These are phyloP conservation scores for Nerophis ophidion DNA, from an alignment of 2,113 vertebrate species.

Conservation along the genomic window DNA sequence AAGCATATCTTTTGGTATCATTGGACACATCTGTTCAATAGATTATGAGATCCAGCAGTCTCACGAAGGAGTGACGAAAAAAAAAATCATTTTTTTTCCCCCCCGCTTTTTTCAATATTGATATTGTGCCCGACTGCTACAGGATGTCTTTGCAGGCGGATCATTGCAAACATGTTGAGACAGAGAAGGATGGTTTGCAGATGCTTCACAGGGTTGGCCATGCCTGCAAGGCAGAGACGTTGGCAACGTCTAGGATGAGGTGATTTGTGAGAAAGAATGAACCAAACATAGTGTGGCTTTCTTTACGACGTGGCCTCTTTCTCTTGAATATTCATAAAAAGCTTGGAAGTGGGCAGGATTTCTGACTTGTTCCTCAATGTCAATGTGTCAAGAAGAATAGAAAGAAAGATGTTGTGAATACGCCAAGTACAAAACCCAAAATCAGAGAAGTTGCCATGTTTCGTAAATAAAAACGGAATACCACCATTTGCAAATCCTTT, in stretches of 20 bases:
- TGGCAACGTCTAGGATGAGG: not conserved
- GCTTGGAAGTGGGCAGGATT: not conserved
- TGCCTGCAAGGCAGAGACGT: not conserved
- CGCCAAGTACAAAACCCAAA: too few relatives aligned
- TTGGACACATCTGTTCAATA: too few relatives aligned
- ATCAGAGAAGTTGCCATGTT: too few relatives aligned
- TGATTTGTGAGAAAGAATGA: not conserved
- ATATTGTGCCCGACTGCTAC: not conserved
- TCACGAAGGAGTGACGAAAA: too few relatives aligned
- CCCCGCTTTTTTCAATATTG: too few relatives aligned
- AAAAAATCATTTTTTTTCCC: too few relatives aligned
- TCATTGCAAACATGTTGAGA: not conserved
- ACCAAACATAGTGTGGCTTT: not conserved
- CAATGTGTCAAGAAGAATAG: not conserved
- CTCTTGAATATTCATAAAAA: not conserved
- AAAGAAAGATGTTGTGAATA: slow-evolving; percentile 17
- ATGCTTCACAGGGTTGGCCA: not conserved
- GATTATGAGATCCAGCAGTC: too few relatives aligned
- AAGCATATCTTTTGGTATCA: too few relatives aligned
- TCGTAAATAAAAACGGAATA: too few relatives aligned
- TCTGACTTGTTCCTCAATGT: not conserved
- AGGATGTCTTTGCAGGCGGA: not conserved
- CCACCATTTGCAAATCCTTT: too few relatives aligned
- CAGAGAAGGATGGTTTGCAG: not conserved
- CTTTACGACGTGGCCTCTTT: not conserved